Evolutionary conservation across 1,140 invertebrate genomes (phyloP).

Genomic region (Orchestia grillus): DNA sequence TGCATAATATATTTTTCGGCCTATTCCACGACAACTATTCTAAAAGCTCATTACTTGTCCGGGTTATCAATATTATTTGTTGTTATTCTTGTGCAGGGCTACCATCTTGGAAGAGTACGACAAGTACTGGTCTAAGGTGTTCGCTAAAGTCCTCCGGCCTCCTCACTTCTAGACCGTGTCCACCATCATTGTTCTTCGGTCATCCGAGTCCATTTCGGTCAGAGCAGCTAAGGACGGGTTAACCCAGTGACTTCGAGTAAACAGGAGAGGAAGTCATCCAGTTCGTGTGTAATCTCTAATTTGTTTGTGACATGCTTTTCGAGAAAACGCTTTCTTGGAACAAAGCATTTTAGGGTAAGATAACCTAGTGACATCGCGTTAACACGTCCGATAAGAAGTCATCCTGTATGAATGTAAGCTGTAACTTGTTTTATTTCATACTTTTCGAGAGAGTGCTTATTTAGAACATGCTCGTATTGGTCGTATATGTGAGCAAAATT

Average conservation of each 20-base stretch:
- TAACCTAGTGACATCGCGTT: neutral
- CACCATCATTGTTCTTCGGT: neutral
- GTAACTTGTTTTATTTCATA: neutral
- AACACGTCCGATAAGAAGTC: neutral
- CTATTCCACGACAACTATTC: neutral
- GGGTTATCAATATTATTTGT: neutral
- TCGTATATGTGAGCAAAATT: neutral
- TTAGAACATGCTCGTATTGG: too few relatives aligned
- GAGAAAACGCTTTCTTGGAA: neutral
- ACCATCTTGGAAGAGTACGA: constrained; percentile 52
- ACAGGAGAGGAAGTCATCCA: neutral
- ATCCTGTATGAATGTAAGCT: neutral
- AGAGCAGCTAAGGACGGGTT: neutral
- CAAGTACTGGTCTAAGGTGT: constrained; percentile 43
- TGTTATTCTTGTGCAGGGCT: constrained; percentile 16
- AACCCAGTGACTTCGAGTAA: neutral
- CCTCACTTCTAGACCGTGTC: constrained; percentile 4
- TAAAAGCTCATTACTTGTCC: neutral
- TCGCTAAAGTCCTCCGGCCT: constrained; percentile 34
- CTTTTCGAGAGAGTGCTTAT: neutral
- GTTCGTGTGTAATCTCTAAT: neutral
- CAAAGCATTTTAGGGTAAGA: neutral
- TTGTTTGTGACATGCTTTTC: neutral
- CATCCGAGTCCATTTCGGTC: neutral
- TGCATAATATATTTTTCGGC: too few relatives aligned